These are phyloP conservation scores for Euleptes europaea DNA, from an alignment of 2,113 vertebrate species.

Conservation along the genomic window DNA sequence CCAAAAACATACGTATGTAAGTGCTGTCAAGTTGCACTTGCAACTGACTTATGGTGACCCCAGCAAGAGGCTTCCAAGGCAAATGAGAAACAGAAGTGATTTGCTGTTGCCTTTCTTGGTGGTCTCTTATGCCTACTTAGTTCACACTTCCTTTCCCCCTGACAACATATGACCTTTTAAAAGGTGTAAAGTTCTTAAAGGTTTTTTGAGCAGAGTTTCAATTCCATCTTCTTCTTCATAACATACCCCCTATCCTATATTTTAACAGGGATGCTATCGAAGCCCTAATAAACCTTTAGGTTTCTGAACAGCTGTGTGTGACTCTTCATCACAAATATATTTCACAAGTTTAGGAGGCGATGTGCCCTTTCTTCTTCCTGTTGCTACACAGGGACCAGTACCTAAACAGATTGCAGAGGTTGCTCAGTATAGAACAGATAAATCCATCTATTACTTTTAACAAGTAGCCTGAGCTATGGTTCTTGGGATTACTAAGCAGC, in stretches of 20 bases:
- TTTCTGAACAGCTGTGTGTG: not conserved
- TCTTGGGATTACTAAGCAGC: not conserved
- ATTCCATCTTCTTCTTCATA: too few species aligned
- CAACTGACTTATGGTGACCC: too few species aligned
- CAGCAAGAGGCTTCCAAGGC: too few species aligned
- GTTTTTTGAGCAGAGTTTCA: not conserved
- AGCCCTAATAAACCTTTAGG: not conserved
- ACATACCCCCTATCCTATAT: too few species aligned
- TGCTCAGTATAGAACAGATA: not conserved
- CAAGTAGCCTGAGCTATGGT: not conserved
- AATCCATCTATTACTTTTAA: not conserved
- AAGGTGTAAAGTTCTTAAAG: not conserved
- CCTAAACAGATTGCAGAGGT: not conserved
- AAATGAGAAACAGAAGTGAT: too few species aligned
- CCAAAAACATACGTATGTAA: not conserved
- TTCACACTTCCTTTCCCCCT: too few species aligned
- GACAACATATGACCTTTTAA: not conserved
- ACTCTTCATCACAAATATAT: not conserved
- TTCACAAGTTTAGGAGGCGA: not conserved
- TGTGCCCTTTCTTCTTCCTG: not conserved
- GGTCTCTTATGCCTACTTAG: too few species aligned
- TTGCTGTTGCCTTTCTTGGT: too few species aligned
- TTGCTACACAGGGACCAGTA: not conserved
- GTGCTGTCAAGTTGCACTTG: too few species aligned
- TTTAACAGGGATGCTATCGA: not conserved